Base-by-base conservation (phyloP, 2,888 invertebrate species). In the Neelides folsomi region DNA sequence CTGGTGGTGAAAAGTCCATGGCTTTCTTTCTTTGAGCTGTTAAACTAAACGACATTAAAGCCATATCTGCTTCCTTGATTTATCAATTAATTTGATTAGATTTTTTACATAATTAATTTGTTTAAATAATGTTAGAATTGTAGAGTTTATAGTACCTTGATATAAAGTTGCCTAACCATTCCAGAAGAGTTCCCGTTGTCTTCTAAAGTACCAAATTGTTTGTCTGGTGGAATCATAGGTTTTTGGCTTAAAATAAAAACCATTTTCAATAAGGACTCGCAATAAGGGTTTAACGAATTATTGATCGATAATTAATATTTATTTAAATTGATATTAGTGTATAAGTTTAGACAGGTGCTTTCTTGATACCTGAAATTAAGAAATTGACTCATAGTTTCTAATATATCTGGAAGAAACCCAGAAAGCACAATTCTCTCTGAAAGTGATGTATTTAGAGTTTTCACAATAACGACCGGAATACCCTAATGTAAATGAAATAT, bases 1-100 rank as follows among this genome's bases (percentile, higher is more conserved):
- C 57, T 2, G 63, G 58, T 18, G 63, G 61, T 15, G 59, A 58
- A 53, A 60, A 63, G 38, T 57, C 61, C 59, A 63, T 63, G 1
- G 56, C 57, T n/a, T 34, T 47, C 44, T 52, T 46, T 38, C 63
- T 47, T 10, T 20, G 41, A 7, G 51, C 50, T n/a, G 60, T 61
- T n/a, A 50, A 50, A 20, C 59, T 56, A 46, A 63, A 62, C 1
- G 59, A 60, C 60, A 58, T 60, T 16, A 60, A 20, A n/a, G 62
- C 62, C 35, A 62, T 51, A 18, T 59, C 62, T 2, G 55, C 62
- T 53, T 62, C 62, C 62, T 62, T 18, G 8, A 51, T 42, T 13
- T 4, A 9, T 13, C 34, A 16, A 20, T n/a, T 35, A 36, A 20
- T n/a, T 35, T 47, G 6, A 47, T 8, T 20, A 37, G 13, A 5